Conservation (phyloP, 2,797 vertebrate species). For the Leptodactylus fallax region DNA sequence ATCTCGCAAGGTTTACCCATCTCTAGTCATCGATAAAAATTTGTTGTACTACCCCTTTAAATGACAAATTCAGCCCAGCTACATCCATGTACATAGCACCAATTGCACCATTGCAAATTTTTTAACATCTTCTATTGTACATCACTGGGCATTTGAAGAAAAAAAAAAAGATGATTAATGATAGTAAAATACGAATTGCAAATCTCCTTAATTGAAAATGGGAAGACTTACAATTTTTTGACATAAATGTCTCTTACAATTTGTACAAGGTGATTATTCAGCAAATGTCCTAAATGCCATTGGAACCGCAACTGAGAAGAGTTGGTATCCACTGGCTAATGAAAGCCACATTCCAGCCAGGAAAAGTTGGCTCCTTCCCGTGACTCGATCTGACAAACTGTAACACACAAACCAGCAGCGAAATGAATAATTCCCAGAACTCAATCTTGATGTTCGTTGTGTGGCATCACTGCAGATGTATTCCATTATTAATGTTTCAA, state of each 20-base stretch:
- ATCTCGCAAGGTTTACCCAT: no score
- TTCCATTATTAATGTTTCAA: conserved; percentile 59
- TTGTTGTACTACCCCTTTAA: not conserved
- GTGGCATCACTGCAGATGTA: conserved; percentile 45
- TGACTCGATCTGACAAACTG: conserved; percentile 36
- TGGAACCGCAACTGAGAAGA: conserved; percentile 33
- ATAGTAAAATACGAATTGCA: conserved; percentile 40
- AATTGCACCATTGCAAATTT: not conserved
- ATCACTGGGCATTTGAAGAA: conserved; percentile 12
- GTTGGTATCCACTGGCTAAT: conserved; percentile 26
- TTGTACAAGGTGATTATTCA: conserved; percentile 46
- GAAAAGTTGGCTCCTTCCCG: conserved; percentile 37
- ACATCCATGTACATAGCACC: not conserved
- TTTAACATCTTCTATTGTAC: not conserved
- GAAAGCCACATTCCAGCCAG: conserved; percentile 19
- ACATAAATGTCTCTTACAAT: conserved; percentile 53
- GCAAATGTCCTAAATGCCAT: conserved; percentile 46
- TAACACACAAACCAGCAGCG: conserved; percentile 30
- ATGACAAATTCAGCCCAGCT: not conserved
- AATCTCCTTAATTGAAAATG: conserved; percentile 30
- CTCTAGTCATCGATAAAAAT: no score
- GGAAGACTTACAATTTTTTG: conserved; percentile 38
- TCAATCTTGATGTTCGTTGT: conserved; percentile 37
- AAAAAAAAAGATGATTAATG: conserved; percentile 41
- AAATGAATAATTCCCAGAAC: conserved; percentile 53